Base-by-base conservation (phyloP, 1,140 invertebrate species). In the Drosophila burlai region DNA sequence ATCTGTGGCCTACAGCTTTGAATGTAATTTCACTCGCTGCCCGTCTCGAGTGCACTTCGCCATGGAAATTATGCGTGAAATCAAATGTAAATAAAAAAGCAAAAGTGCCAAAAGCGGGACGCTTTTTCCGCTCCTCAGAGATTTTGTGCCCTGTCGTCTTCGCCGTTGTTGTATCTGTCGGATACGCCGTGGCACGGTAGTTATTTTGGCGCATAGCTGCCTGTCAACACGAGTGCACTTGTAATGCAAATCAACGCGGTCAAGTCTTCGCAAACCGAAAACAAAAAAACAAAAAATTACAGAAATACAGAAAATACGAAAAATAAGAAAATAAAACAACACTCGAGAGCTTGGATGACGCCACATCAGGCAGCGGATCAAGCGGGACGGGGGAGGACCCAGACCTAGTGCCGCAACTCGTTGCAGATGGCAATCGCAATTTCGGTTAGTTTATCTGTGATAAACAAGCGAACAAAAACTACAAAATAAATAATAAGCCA, bases 141-240 rank as follows among this genome's bases (percentile, higher is more conserved):
- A 43, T 59, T 5, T 59, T 59, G 54, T 40, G 49, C 13, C 16
- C 62, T 38, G 64, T 46, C 43, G 10, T 46, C 43, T 21, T 16
- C 15, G 13, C 24, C 46, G 21, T 21, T n/a, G 50, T 15, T 38
- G 46, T 46, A 72, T 60, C 43, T 42, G 68, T 73, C 68, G 49
- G 52, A 46, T 38, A 54, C 72, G 43, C 63, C 73, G 64, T 66
- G 80, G 69, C 79, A 91, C 89, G 76, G 89, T 91, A 91, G 89
- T 91, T 91, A 91, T 91, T 91, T 91, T 89, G 90, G 89, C 89
- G 87, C 84, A 91, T 89, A 91, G 89, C 81, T 89, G 81, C 72
- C 89, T 91, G 89, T 91, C 89, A 91, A 89, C 76, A 89, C 84
- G 31, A 89, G 89, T 87, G 81, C 89, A 91, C 89, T 91, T 91